Percentiles rank a stretch among this genome's conserved stretches.
Evolutionary conservation across 2,113 vertebrate genomes (phyloP).

Genomic region (Epinephelus lanceolatus): DNA sequence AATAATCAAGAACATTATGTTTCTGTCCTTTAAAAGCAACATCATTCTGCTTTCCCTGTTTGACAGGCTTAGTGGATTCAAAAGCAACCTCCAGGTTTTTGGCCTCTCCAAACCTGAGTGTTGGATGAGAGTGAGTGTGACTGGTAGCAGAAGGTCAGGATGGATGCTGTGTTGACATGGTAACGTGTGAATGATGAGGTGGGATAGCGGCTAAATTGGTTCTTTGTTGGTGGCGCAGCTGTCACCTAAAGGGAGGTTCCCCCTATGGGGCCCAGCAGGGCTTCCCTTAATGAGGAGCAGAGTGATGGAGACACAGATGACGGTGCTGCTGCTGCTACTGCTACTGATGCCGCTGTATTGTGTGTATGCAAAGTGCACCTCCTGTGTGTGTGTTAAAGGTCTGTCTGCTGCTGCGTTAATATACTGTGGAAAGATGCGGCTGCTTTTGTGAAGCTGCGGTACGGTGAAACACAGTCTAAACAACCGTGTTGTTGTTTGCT

Average conservation of each 20-base stretch:
- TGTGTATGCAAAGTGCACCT: neutral
- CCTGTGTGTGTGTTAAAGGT: constrained; percentile 5
- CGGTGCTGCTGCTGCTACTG: constrained; percentile 18
- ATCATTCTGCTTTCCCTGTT: neutral
- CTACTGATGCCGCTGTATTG: constrained; percentile 14
- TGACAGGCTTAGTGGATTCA: neutral
- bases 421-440: neutral
- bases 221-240: constrained; percentile 83
- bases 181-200: constrained; percentile 74
- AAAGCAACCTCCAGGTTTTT: constrained; percentile 20
- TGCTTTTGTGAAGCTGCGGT: constrained; percentile 12
- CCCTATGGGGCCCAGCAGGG: constrained; percentile 72
- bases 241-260: constrained; percentile 75
- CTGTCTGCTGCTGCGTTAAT: neutral
- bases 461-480: constrained; percentile 33
- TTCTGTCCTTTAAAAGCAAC: neutral
- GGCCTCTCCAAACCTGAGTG: constrained; percentile 36
- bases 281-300: constrained; percentile 78
- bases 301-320: constrained; percentile 73
- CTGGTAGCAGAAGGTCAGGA: constrained; percentile 70
- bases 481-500: constrained; percentile 5
- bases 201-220: constrained; percentile 77
- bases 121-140: constrained; percentile 55
- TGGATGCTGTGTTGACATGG: constrained; percentile 77
- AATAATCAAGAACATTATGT: neutral